These are phyloP conservation scores for Epinotia demarniana DNA, from an alignment of 2,888 invertebrate species.

Conservation along the genomic window DNA sequence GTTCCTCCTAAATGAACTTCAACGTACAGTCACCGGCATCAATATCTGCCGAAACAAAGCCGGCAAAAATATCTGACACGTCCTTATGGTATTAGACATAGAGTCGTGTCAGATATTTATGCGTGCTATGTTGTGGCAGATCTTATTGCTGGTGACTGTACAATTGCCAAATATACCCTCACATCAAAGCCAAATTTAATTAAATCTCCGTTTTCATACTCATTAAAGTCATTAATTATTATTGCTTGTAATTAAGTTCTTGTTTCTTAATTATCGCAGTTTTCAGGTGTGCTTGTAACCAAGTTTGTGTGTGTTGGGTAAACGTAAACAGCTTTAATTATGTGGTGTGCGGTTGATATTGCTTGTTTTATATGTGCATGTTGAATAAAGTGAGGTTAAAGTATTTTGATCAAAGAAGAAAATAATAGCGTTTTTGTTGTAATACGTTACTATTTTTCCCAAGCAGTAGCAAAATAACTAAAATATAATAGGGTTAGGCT, in stretches of 20 bases:
- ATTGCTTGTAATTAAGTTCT: conserved; percentile 43
- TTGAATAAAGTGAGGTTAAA: not conserved
- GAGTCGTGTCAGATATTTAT: too few relatives aligned
- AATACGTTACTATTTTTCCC: not conserved
- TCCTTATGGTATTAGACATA: too few relatives aligned
- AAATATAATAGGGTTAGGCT: not conserved
- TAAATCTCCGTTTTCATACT: conserved; percentile 36
- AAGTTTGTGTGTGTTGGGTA: conserved; percentile 11
- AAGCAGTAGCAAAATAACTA: not conserved
- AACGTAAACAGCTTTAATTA: conserved; percentile 23
- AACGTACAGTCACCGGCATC: not conserved
- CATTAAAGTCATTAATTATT: conserved; percentile 40
- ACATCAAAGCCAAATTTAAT: conserved; percentile 36
- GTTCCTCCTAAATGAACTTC: not conserved
- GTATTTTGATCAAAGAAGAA: not conserved
- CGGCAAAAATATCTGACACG: too few relatives aligned
- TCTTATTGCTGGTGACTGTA: too few relatives aligned
- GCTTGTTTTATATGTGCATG: conserved; percentile 11
- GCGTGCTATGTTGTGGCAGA: too few relatives aligned
- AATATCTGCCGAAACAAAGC: too few relatives aligned
- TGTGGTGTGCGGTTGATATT: conserved; percentile 8
- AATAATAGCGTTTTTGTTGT: not conserved
- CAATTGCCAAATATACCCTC: conserved; percentile 6
- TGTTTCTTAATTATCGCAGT: conserved; percentile 41
- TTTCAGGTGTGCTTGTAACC: conserved; percentile 27